Evolutionary conservation across 2,797 vertebrate species (phyloP).

Genomic region (Microcaecilia unicolor): DNA sequence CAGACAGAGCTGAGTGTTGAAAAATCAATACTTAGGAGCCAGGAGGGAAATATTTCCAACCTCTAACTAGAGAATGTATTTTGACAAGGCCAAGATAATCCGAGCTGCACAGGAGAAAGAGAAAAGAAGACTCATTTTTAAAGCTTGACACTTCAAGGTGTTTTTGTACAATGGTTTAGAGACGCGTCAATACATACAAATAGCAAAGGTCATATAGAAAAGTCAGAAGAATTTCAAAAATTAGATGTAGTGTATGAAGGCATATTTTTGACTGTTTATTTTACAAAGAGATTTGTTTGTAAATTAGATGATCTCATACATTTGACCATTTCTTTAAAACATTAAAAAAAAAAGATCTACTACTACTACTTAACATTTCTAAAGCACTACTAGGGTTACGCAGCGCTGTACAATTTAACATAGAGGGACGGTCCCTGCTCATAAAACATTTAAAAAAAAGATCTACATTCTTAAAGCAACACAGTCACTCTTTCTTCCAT

Average conservation of each 20-base stretch:
- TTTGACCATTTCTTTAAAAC: background rate
- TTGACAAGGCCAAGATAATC: slow-evolving; percentile 65
- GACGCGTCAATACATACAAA: slow-evolving; percentile 50
- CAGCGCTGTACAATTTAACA: no score
- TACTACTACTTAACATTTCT: no score
- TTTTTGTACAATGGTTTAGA: slow-evolving; percentile 47
- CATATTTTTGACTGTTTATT: slow-evolving; percentile 14
- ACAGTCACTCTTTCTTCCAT: no score
- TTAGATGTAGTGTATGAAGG: slow-evolving; percentile 13
- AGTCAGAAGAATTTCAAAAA: slow-evolving; percentile 50
- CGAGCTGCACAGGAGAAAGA: slow-evolving; percentile 45
- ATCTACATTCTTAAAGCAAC: no score
- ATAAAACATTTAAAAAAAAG: no score
- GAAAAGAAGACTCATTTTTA: slow-evolving; percentile 53
- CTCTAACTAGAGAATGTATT: slow-evolving; percentile 68
- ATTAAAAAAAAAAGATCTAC: no score
- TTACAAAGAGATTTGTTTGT: background rate
- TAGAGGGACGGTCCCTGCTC: no score
- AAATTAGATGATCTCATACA: background rate
- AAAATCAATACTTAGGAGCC: slow-evolving; percentile 67
- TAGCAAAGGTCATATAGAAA: slow-evolving; percentile 58
- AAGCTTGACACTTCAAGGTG: slow-evolving; percentile 63
- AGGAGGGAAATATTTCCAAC: slow-evolving; percentile 65
- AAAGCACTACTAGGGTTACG: no score
- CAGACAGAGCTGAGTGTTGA: slow-evolving; percentile 48